Evolutionary conservation across 2,113 vertebrate species (phyloP).

Genomic region (Pangasianodon hypophthalmus): DNA sequence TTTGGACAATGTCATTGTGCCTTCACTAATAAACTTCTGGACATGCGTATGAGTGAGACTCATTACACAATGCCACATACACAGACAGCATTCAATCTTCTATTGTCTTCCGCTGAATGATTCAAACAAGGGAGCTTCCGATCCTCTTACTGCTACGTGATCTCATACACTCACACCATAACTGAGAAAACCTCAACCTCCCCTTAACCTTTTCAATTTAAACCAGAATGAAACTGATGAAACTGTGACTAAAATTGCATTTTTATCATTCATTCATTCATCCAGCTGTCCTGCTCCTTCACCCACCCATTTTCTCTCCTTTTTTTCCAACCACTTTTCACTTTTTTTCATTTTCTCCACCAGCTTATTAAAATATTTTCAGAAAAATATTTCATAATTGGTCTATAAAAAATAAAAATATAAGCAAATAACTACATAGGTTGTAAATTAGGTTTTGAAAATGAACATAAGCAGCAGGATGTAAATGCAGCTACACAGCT

Average conservation of each 20-base stretch:
- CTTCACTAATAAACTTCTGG: neutral
- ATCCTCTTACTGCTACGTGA: neutral
- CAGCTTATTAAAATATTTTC: neutral
- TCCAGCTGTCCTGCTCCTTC: neutral
- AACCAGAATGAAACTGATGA: neutral
- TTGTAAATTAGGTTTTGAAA: neutral
- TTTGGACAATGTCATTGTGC: neutral
- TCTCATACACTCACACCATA: neutral
- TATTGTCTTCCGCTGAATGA: neutral
- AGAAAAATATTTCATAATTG: neutral
- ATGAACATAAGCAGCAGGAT: neutral
- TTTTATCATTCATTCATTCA: neutral
- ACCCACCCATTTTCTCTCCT: neutral
- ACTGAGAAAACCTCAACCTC: neutral
- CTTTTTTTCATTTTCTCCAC: neutral
- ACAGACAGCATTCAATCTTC: neutral
- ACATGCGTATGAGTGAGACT: neutral
- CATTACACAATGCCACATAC: neutral
- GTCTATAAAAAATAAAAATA: neutral
- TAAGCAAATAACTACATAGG: neutral
- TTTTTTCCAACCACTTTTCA: neutral
- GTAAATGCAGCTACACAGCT: neutral
- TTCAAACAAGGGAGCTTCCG: neutral
- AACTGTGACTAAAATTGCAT: too few species aligned
- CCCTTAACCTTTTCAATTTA: neutral